Percentiles rank a stretch among this genome's conserved stretches.
Conservation (phyloP, 2,888 invertebrate genomes). For the Plebejus melissa region DNA sequence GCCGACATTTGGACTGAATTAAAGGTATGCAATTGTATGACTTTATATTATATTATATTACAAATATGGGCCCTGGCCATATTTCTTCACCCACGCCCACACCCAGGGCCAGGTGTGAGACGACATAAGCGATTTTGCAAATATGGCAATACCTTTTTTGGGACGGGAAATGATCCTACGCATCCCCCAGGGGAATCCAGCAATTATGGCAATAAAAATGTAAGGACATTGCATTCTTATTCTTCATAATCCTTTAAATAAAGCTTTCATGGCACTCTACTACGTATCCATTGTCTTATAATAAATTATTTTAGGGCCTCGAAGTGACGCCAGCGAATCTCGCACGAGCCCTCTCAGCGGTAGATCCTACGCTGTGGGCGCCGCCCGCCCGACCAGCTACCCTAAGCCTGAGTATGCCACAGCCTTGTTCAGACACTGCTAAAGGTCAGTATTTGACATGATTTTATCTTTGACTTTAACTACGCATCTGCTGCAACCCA, state of each 20-base stretch:
- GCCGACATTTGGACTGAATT: conserved; percentile 82
- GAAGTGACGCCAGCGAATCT: conserved; percentile 82
- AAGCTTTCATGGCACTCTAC: background rate
- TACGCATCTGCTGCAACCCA: no score
- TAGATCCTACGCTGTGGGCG: conserved; percentile 84
- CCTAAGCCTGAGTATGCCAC: conserved; percentile 83
- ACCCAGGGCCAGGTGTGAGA: no score
- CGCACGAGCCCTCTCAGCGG: conserved; percentile 80
- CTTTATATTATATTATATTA: no score
- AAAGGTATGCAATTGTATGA: conserved; percentile 58
- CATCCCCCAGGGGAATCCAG: no score
- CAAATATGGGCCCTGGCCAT: background rate
- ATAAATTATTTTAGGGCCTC: conserved; percentile 61
- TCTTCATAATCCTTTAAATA: background rate
- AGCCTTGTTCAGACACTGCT: conserved; percentile 60
- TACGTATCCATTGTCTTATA: background rate
- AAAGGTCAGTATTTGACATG: conserved; percentile 45
- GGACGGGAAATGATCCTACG: no score
- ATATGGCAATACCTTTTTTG: background rate
- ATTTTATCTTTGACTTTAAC: background rate
- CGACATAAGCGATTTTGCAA: no score
- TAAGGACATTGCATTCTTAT: no score
- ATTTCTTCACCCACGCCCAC: no score
- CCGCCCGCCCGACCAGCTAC: conserved; percentile 84
- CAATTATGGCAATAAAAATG: no score